Conservation (phyloP, 2,888 invertebrate genomes). For the Tetanocera ferruginea region DNA sequence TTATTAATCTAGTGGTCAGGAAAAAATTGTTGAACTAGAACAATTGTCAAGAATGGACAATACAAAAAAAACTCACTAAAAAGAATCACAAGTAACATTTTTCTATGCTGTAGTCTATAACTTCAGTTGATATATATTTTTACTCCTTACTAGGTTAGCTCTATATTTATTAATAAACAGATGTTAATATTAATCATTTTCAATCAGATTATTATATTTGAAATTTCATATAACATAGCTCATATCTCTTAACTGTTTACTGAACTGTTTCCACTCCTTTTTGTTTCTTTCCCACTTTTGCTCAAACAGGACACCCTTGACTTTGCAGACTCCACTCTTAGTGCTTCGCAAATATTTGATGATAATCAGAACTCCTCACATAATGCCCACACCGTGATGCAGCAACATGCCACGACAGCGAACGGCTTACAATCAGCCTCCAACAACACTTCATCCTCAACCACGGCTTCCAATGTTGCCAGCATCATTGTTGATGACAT, state of each 20-base stretch:
- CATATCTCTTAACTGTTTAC: background rate
- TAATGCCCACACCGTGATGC: slow-evolving; percentile 46
- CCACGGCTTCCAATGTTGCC: slow-evolving; percentile 48
- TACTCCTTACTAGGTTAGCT: too few species aligned
- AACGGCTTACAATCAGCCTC: slow-evolving; percentile 45
- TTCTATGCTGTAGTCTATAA: too few species aligned
- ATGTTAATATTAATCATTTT: too few species aligned
- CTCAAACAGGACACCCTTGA: slow-evolving; percentile 61
- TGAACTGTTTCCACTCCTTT: background rate
- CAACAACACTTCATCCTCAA: background rate
- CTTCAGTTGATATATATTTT: too few species aligned
- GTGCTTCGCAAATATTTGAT: slow-evolving; percentile 67
- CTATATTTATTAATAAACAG: too few species aligned
- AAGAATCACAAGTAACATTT: too few species aligned
- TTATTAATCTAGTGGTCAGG: too few species aligned
- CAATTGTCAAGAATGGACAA: too few species aligned
- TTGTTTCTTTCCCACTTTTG: slow-evolving; percentile 9
- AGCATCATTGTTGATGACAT: slow-evolving; percentile 70
- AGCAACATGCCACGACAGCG: slow-evolving; percentile 46
- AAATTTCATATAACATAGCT: too few species aligned
- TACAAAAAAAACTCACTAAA: too few species aligned
- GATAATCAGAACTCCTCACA: slow-evolving; percentile 60
- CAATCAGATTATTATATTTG: too few species aligned
- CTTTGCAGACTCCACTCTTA: slow-evolving; percentile 68
- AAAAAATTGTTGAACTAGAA: too few species aligned